A percentile compares a stretch with the other conserved stretches of the same genome.
phyloP scores from a whole-genome alignment of 2,113 vertebrate species.

The mouse (Mus musculus) region DNA sequence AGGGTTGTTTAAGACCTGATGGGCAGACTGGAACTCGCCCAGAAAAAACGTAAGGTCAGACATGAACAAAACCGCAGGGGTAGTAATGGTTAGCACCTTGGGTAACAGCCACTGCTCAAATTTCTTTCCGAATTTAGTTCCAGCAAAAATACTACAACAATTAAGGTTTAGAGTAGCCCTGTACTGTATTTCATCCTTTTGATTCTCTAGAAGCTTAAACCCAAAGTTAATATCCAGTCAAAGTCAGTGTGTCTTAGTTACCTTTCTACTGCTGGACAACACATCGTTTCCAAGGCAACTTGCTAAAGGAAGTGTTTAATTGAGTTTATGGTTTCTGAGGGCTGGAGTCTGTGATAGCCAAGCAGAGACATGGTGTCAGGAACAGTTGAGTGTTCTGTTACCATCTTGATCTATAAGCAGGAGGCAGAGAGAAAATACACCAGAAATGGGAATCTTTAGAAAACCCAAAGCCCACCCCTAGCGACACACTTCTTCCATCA shows the following conservation, averaged over 20 bases:
- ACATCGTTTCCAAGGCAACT: not conserved
- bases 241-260: not conserved
- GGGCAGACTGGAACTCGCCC: not conserved
- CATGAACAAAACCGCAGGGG: not conserved
- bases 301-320: not conserved
- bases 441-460: not conserved
- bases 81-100: not conserved
- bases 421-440: not conserved
- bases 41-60: not conserved
- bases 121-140: not conserved
- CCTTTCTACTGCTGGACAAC: not conserved
- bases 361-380: not conserved
- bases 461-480: not conserved
- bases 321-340: not conserved
- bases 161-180: not conserved
- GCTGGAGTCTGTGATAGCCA: not conserved
- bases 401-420: not conserved
- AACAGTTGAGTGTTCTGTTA: not conserved
- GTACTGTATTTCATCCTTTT: not conserved
- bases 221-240: not conserved
- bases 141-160: not conserved
- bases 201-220: not conserved
- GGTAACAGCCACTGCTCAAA: not conserved
- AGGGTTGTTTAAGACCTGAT: accelerated
- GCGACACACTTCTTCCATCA: not conserved